These are phyloP conservation scores for Sisyra terminalis DNA, from an alignment of 2,888 invertebrate genomes.

Conservation along the genomic window DNA sequence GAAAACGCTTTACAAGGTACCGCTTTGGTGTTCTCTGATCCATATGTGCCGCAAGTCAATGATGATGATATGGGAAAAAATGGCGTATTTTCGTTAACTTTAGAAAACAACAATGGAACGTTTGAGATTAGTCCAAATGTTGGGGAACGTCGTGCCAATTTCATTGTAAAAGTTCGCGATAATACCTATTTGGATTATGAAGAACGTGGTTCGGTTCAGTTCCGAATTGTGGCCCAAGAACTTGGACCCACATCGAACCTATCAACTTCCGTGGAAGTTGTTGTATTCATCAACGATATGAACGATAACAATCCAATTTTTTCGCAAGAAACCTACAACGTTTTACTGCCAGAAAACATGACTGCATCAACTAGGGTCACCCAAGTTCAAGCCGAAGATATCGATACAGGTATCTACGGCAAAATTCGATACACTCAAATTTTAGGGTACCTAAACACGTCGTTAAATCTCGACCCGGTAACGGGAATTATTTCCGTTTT, in stretches of 20 bases:
- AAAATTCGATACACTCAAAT: conserved; percentile 63
- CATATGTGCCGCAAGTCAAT: conserved; percentile 52
- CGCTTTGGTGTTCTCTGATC: conserved; percentile 49
- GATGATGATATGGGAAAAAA: conserved; percentile 70
- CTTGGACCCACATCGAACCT: conserved; percentile 59
- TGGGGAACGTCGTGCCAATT: conserved; percentile 60
- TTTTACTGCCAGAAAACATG: conserved; percentile 65
- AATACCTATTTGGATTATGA: conserved; percentile 75
- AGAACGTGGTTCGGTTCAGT: conserved; percentile 51
- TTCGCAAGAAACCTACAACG: conserved; percentile 50
- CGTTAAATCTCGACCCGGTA: conserved; percentile 58
- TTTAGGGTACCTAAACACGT: conserved; percentile 60
- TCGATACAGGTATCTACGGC: conserved; percentile 62
- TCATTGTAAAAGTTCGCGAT: conserved; percentile 70
- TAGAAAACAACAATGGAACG: conserved; percentile 69
- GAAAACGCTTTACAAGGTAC: conserved; percentile 75
- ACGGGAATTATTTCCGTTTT: conserved; percentile 70
- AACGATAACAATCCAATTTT: conserved; percentile 84
- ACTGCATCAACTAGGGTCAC: conserved; percentile 31
- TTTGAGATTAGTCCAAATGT: conserved; percentile 78
- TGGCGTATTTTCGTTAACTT: conserved; percentile 61
- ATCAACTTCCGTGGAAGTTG: conserved; percentile 56
- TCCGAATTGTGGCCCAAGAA: conserved; percentile 67
- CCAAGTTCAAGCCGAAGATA: conserved; percentile 63
- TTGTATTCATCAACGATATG: conserved; percentile 65